Percentiles rank a stretch among this genome's conserved stretches.
phyloP scores from a whole-genome alignment of 1,140 invertebrate species.

The Trypoxylus dichotomus region DNA sequence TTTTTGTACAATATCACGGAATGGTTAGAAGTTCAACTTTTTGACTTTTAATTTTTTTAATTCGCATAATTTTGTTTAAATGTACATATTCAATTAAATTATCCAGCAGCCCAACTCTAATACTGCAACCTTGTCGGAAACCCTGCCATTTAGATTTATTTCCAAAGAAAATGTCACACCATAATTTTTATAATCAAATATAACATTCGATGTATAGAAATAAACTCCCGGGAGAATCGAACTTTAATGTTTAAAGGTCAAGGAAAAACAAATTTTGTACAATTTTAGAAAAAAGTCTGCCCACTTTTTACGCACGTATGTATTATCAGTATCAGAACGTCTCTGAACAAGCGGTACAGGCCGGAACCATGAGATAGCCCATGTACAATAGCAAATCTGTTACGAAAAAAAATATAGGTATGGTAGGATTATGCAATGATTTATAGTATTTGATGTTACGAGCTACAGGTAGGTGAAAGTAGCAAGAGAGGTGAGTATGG shows the following conservation, averaged over 20 bases:
- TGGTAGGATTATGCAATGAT: neutral
- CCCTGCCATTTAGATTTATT: neutral
- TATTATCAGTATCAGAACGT: neutral
- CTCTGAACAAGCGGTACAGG: neutral
- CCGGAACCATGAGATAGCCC: neutral
- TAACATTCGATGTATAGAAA: neutral
- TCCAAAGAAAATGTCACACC: neutral
- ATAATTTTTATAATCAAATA: neutral
- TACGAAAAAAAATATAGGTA: neutral
- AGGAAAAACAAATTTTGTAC: neutral
- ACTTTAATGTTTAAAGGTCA: neutral
- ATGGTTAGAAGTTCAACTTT: too few relatives aligned
- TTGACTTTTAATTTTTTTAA: too few relatives aligned
- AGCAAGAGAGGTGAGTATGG: neutral
- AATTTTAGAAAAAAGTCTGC: neutral
- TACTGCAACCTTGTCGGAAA: too few relatives aligned
- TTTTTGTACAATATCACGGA: too few relatives aligned
- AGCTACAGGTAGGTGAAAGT: neutral
- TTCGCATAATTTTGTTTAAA: too few relatives aligned
- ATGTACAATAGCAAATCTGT: neutral
- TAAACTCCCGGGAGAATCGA: neutral
- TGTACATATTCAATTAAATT: too few relatives aligned
- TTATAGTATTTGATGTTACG: neutral
- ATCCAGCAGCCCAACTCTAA: too few relatives aligned
- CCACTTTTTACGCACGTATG: neutral